Conservation (phyloP, 2,888 invertebrate genomes). For the Petrolisthes cinctipes region DNA sequence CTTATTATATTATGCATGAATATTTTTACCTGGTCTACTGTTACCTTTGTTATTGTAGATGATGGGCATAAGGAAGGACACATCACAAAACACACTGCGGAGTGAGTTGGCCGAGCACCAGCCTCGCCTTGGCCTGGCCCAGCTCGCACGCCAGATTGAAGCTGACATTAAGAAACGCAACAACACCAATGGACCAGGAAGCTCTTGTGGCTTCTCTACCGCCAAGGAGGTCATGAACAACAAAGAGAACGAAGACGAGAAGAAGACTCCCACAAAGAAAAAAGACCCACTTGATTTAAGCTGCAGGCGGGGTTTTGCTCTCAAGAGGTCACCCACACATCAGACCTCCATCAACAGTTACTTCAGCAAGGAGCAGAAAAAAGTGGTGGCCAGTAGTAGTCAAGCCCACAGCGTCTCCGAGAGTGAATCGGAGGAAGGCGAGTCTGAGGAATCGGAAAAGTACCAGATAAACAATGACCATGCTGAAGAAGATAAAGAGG, state of each 20-base stretch:
- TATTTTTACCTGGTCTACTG: no score
- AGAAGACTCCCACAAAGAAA: not conserved
- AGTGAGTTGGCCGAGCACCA: conserved; percentile 43
- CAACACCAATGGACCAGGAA: not conserved
- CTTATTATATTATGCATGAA: not conserved
- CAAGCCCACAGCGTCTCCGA: conserved; percentile 41
- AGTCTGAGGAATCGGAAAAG: not conserved
- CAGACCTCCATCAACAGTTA: conserved; percentile 43
- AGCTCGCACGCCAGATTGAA: conserved; percentile 46
- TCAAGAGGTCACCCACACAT: conserved; percentile 50
- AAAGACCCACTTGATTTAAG: conserved; percentile 23
- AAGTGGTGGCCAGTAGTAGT: not conserved
- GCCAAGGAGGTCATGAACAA: conserved; percentile 35
- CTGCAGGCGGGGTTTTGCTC: conserved; percentile 41
- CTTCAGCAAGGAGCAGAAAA: conserved; percentile 23
- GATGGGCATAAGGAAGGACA: conserved; percentile 49
- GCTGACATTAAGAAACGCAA: conserved; percentile 33
- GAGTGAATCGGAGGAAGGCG: conserved; percentile 39
- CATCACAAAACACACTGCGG: conserved; percentile 20
- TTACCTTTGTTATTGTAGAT: conserved; percentile 31
- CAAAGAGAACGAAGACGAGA: not conserved
- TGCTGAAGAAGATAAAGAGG: not conserved
- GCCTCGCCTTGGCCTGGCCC: conserved; percentile 35
- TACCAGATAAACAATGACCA: not conserved
- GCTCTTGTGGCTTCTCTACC: conserved; percentile 19